Base-by-base conservation (phyloP, 2,888 invertebrate species). In the Phyto melanocephala region DNA sequence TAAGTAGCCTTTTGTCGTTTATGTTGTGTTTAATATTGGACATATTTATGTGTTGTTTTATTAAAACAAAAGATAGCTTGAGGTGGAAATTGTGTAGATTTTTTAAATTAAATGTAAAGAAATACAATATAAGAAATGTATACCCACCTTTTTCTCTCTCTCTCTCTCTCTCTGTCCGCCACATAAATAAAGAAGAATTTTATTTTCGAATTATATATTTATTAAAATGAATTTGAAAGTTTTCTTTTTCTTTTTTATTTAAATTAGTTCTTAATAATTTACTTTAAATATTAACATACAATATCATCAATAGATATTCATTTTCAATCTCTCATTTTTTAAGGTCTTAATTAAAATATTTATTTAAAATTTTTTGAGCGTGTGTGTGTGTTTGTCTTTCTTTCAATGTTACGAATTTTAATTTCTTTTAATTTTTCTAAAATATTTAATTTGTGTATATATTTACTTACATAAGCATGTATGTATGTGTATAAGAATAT, bases 141-240 rank as follows among this genome's bases (percentile, higher is more conserved):
- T n/a, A n/a, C n/a, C n/a, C n/a, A n/a, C n/a, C n/a, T n/a, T n/a
- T n/a, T n/a, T n/a, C n/a, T n/a, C n/a, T n/a, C n/a, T n/a, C n/a
- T n/a, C n/a, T n/a, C n/a, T n/a, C n/a, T n/a, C n/a, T n/a, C n/a
- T n/a, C n/a, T 28, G 6, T 28, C 28, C 3, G 6, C 28, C 28
- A 28, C 28, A 28, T n/a, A n/a, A n/a, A n/a, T n/a, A n/a, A n/a
- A n/a, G n/a, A n/a, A n/a, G n/a, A 28, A 3, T 28, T 28, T 63
- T 35, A 15, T 4, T 40, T 62, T 62, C 24, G 63, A 47, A 40
- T 40, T 71, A 58, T 71, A 33, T 50, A 62, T 72, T 60, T 72
- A 62, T 50, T 72, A 72, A 72, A 72, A 72, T 62, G 60, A 71
- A 47, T 60, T 60, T 50, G 58, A 60, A 62, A 60, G 47, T 70